Conservation (phyloP, 2,888 invertebrate species). For the Drosophila setosimentum region DNA sequence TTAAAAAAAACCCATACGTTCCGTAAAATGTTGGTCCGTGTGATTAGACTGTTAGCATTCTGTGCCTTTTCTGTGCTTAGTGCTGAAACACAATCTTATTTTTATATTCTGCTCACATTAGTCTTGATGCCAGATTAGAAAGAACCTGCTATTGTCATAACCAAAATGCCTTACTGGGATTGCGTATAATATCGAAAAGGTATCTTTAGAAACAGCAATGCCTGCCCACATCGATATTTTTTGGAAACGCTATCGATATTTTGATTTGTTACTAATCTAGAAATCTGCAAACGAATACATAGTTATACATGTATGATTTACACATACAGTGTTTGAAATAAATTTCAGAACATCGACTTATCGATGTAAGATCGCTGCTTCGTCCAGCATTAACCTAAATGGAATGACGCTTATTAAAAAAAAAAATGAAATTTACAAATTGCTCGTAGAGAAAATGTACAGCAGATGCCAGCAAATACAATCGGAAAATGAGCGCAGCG, state of each 20-base stretch:
- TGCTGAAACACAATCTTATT: neutral
- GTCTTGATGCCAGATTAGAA: neutral
- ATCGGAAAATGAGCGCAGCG: conserved; percentile 83
- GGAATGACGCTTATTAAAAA: conserved; percentile 71
- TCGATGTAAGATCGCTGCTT: neutral
- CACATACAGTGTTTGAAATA: no score
- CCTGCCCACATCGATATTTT: neutral
- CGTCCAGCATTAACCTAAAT: neutral
- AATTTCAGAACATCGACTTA: neutral
- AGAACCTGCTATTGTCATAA: neutral
- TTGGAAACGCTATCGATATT: neutral
- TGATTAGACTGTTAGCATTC: neutral
- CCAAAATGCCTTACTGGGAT: neutral
- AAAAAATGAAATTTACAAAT: conserved; percentile 78
- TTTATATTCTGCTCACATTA: neutral
- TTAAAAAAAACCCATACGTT: neutral
- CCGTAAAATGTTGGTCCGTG: neutral
- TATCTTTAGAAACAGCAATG: neutral
- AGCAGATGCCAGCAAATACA: conserved; percentile 82
- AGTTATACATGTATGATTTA: no score
- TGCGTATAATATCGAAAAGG: neutral
- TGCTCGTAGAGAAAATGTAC: conserved; percentile 80
- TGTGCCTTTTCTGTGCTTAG: neutral
- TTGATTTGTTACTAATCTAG: neutral
- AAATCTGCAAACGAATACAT: no score